A percentile compares a stretch with the other conserved stretches of the same genome.
Conservation (phyloP, 2,113 vertebrate species). For the Cinclus mexicanus region DNA sequence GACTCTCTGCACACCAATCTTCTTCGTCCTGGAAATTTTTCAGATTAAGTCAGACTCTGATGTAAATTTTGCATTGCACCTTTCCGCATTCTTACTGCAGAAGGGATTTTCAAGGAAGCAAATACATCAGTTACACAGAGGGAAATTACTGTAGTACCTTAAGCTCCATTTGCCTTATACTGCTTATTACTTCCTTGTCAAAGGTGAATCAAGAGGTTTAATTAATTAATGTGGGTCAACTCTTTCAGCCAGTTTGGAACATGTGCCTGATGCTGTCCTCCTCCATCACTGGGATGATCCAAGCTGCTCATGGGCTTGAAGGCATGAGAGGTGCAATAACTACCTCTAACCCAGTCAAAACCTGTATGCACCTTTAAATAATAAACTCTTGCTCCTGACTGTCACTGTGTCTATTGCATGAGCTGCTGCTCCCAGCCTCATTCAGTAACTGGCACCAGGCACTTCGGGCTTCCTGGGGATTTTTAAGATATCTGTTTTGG, state of each 20-base stretch:
- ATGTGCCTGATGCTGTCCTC: accelerated
- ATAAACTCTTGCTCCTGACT: neutral
- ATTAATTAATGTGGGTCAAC: neutral
- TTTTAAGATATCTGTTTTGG: neutral
- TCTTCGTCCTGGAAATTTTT: neutral
- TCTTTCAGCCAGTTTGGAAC: neutral
- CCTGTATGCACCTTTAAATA: neutral
- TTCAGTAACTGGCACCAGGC: neutral
- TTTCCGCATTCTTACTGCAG: neutral
- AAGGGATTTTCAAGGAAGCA: neutral
- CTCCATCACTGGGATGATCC: neutral
- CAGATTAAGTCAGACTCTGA: neutral
- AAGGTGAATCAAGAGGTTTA: neutral
- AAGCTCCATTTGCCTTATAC: neutral
- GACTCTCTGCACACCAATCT: neutral
- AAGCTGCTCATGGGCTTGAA: accelerated
- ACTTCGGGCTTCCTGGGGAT: neutral
- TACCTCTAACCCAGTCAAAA: accelerated
- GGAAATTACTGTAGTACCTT: neutral
- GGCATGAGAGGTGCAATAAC: neutral
- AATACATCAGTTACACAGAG: neutral
- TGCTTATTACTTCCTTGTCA: neutral
- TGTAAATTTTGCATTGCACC: neutral
- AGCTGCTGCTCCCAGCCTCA: neutral
- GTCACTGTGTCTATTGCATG: accelerated